Evolutionary conservation across 1,140 invertebrate genomes (phyloP).

Genomic region (Sycobia sp.): DNA sequence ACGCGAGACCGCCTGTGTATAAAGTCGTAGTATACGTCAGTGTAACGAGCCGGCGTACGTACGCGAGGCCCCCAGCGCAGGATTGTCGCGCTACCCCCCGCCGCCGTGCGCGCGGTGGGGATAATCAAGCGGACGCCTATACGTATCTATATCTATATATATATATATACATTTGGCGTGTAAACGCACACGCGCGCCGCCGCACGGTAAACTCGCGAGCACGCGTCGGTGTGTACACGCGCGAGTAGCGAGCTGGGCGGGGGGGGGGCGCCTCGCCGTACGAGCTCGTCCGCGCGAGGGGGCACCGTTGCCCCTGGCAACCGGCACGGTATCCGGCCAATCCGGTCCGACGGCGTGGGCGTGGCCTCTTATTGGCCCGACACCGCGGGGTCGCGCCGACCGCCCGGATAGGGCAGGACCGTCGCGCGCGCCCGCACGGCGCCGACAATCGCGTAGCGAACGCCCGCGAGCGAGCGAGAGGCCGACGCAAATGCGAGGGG

Average conservation of each 20-base stretch:
- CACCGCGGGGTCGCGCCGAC: slow-evolving; percentile 2
- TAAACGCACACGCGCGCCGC: background rate
- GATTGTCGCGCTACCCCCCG: too few species aligned
- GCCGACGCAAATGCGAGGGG: too few species aligned
- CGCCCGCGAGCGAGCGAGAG: slow-evolving; percentile 36
- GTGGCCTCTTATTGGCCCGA: slow-evolving; percentile 55
- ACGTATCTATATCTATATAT: too few species aligned
- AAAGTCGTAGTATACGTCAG: too few species aligned
- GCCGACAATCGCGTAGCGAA: too few species aligned
- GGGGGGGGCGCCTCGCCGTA: background rate
- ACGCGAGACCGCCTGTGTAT: too few species aligned
- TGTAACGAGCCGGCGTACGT: too few species aligned
- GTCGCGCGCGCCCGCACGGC: slow-evolving; percentile 3
- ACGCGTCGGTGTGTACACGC: slow-evolving; percentile 2
- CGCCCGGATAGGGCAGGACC: slow-evolving; percentile 1
- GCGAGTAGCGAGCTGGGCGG: slow-evolving; percentile 6
- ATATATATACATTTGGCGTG: too few species aligned
- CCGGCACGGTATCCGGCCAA: slow-evolving; percentile 57
- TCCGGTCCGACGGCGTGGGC: slow-evolving; percentile 48
- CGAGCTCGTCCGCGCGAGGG: background rate
- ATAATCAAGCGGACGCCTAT: too few species aligned
- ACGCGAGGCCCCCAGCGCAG: too few species aligned
- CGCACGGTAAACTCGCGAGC: background rate
- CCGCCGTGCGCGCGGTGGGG: too few species aligned
- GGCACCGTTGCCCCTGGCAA: slow-evolving; percentile 43